Base-by-base conservation (phyloP, 2,797 vertebrate genomes). In the Sebastes hubbsi region DNA sequence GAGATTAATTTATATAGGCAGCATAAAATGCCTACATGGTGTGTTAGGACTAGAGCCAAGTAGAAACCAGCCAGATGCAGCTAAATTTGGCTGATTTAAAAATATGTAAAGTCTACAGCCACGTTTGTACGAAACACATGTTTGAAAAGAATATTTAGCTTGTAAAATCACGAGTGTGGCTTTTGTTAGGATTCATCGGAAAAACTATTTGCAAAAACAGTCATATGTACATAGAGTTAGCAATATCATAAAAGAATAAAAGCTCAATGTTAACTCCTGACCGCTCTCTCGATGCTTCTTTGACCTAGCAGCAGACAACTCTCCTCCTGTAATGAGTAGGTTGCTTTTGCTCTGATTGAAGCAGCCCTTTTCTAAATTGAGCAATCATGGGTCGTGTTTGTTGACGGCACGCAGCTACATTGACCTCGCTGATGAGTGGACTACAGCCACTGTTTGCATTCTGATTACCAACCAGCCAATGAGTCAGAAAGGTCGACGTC, bases 361-460 rank as follows among this genome's bases (percentile, higher is more conserved):
- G 49, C 32, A 55, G 46, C n/a, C 56, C 42, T 13, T 72, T 63
- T 59, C 61, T 38, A 75, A 85, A 87, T 18, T 27, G 52, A 83
- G 38, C 27, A 32, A 54, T 71, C 20, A 16, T 4, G 22, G 52
- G 29, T 71, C 22, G 24, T 38, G 29, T 58, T 66, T 81, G 34
- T 64, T 27, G 22, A 72, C 11, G 18, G 25, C 46, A 18, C 2
- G 22, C 18, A 46, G 66, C 60, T 36, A 54, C 52, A 25, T 1
- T 64, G 77, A 60, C 25, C 67, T 77, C 1, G 2, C 34, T 20
- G 72, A 62, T 29, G 73, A 71, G 29, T 25, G 25, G 67, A 67
- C 63, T 14, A 32, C 58, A 32, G 70, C 32, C 16, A 30, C 27
- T 29, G 42, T 75, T 75, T 77, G 63, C 38, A n/a, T 46, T 73